Evolutionary conservation across 2,888 invertebrate species (phyloP), one percentile per base, ranked within the genome.

Genomic region (Odiellus spinosus): DNA sequence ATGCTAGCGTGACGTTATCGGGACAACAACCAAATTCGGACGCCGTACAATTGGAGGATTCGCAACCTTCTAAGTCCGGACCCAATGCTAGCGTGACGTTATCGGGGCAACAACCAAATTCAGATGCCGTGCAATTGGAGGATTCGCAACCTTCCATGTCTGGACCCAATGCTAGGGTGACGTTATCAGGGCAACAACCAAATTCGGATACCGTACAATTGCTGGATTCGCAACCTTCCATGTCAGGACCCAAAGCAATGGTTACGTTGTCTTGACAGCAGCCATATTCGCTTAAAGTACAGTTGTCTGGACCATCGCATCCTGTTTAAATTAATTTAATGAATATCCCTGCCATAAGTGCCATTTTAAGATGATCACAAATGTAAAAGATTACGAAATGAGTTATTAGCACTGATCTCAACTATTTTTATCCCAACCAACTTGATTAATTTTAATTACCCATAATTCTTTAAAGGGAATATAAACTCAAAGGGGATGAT

Each of bases 261-360:
- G 55, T 59, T 33, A 70, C 62, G 11, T 88, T 88, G 64, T 91
- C 88, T 1, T 78, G 77, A 59, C 90, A 91, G 63, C 90, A 91
- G 4, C 90, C 90, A 59, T 68, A 60, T 18, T 44, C 45, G 12
- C 58, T 51, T 3, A 44, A 51, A 6, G 46, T 41, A 51, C 60
- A 62, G 18, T 38, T 38, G 8, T 46, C 46, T n/a, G 17, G 26
- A n/a, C n/a, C n/a, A n/a, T n/a, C n/a, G n/a, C n/a, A n/a, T 12
- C 40, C 33, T n/a, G n/a, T n/a, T n/a, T n/a, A n/a, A n/a, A n/a
- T n/a, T n/a, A n/a, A n/a, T n/a, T n/a, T n/a, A n/a, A n/a, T n/a
- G n/a, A n/a, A n/a, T n/a, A n/a, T n/a, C n/a, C n/a, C n/a, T n/a
- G n/a, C n/a, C n/a, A n/a, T n/a, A n/a, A n/a, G n/a, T n/a, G n/a